phyloP scores from a whole-genome alignment of 2,888 invertebrate species.

The Sarcophaga carnaria region DNA sequence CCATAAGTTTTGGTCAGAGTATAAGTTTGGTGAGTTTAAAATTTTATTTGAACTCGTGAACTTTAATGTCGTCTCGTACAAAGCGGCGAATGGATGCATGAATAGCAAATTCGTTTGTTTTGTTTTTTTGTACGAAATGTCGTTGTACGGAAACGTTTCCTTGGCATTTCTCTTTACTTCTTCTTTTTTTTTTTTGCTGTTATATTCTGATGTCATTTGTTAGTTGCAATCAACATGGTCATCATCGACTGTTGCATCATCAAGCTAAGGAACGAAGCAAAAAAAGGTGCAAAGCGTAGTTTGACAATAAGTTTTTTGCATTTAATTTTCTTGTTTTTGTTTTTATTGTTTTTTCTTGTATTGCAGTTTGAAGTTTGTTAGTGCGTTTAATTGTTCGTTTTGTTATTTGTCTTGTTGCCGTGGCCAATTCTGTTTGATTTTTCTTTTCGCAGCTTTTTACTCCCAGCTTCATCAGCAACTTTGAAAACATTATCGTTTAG shows the following conservation, averaged over 20 bases:
- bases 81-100: not conserved
- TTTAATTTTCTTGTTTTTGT: too few species aligned
- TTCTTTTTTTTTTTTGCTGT: not conserved
- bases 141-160: not conserved
- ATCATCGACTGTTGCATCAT: slow-evolving; percentile 59
- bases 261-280: not conserved
- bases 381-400: too few species aligned
- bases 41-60: slow-evolving; percentile 43
- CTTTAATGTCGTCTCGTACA: slow-evolving; percentile 2
- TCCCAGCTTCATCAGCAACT: not conserved
- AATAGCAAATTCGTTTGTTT: not conserved
- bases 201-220: slow-evolving; percentile 10
- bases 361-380: slow-evolving; percentile 18
- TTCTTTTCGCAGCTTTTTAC: not conserved
- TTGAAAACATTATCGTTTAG: slow-evolving; percentile 5
- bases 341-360: not conserved
- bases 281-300: not conserved
- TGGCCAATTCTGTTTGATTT: slow-evolving; percentile 46
- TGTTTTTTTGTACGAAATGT: not conserved
- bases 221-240: slow-evolving; percentile 33
- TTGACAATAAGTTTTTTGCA: slow-evolving; percentile 43
- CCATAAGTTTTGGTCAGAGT: too few species aligned
- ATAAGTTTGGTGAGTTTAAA: too few species aligned
- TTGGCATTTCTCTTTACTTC: not conserved
- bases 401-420: slow-evolving; percentile 51